Evolutionary conservation across 2,113 vertebrate genomes (phyloP), one percentile per base, ranked within the genome.

Genomic region (Periophthalmodon schlosseri): DNA sequence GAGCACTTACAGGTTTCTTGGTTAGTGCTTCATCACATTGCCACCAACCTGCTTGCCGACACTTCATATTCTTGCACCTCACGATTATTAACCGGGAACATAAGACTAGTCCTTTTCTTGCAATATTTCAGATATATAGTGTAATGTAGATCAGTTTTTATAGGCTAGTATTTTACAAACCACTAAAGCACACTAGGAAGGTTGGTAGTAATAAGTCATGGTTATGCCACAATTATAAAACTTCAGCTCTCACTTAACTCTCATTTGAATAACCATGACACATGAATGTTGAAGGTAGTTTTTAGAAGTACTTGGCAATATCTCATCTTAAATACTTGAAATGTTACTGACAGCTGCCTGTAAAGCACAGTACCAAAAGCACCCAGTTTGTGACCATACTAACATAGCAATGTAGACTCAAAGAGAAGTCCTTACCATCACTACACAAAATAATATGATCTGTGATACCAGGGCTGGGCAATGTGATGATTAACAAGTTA

Each of bases 1-100:
- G 92, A 93, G 85, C 92, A 89, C 84, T 92, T 91, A 93, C 88
- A 79, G 82, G 73, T 89, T 84, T 80, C 77, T 83, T 86, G 86
- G 81, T 90, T 87, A 58, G 33, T 87, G 84, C 85, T 92, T 84
- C 85, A 92, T 92, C 92, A 92, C 86, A 28, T 58, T 86, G 86
- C 85, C 83, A 87, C 81, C 73, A 77, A 87, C 85, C 83, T 86
- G 76, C 70, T 76, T 74, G 81, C 57, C 79, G 85, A 73, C 87
- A 73, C 82, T 79, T 82, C 85, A 80, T 84, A 82, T 84, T 80
- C 61, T 57, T 80, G 77, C 77, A 78, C 82, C 80, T 88, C 77
- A 84, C 71, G 66, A 21, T 60, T 54, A 60, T 21, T 75, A 52
- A 68, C 58, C 69, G 47, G 70, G 33, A 28, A 79, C 77, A 76